Evolutionary conservation across 2,888 invertebrate genomes (phyloP).

Genomic region (Scaptodrosophila latifasciaeformis): DNA sequence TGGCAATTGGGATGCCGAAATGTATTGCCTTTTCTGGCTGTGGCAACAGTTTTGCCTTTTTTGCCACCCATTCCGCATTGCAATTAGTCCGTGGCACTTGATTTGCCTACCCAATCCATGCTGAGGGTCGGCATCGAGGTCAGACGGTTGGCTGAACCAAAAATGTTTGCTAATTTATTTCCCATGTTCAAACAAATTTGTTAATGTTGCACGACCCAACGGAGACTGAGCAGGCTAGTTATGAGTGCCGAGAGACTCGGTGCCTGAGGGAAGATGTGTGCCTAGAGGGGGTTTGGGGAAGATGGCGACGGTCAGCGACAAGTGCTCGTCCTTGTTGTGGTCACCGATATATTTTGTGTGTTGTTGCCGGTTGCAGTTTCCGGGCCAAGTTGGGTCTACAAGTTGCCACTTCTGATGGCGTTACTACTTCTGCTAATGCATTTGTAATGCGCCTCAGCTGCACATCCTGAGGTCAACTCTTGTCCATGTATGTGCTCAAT

Average conservation of each 20-base stretch:
- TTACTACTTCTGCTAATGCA: slow-evolving; percentile 64
- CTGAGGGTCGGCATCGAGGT: no score
- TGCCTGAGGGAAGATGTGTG: background rate
- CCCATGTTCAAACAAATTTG: slow-evolving; percentile 70
- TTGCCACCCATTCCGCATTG: slow-evolving; percentile 9
- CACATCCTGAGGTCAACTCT: slow-evolving; percentile 46
- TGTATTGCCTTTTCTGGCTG: background rate
- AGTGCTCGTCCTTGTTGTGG: slow-evolving; percentile 61
- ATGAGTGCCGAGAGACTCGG: no score
- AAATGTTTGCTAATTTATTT: slow-evolving; percentile 74
- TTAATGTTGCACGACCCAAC: slow-evolving; percentile 42
- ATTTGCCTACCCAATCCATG: slow-evolving; percentile 45
- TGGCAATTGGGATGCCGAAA: background rate
- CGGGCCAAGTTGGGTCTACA: slow-evolving; percentile 24
- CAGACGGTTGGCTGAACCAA: slow-evolving; percentile 29
- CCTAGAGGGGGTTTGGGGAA: background rate
- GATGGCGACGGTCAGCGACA: slow-evolving; percentile 25
- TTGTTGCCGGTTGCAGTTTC: slow-evolving; percentile 40
- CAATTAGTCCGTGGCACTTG: slow-evolving; percentile 60
- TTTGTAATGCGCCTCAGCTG: slow-evolving; percentile 73
- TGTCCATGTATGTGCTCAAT: background rate
- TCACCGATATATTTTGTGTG: slow-evolving; percentile 38
- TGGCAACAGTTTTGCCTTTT: background rate
- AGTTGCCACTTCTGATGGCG: slow-evolving; percentile 5
- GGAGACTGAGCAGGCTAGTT: background rate